A percentile compares a stretch with the other conserved stretches of the same genome.
Conservation (phyloP, 2,113 vertebrate species). For the Rhabdornis inornatus region DNA sequence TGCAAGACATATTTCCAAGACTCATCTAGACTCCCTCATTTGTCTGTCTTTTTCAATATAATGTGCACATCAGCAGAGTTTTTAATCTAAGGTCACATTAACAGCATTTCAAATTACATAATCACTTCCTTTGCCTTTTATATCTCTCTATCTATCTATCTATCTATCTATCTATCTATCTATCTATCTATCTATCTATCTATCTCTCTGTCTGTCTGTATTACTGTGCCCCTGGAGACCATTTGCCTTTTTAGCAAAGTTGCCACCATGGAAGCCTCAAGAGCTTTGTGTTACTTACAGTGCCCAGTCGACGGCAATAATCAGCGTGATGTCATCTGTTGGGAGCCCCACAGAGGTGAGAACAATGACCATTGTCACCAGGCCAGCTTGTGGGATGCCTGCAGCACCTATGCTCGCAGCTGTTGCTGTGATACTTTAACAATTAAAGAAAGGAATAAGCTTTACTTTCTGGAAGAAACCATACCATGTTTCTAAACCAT, state of each 20-base stretch:
- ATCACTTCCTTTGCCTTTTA: not conserved
- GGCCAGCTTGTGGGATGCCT: conserved; percentile 95
- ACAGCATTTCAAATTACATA: not conserved
- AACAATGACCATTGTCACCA: conserved; percentile 98
- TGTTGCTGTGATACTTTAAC: conserved; percentile 90
- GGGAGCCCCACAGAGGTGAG: conserved; percentile 95
- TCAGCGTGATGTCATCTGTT: conserved; percentile 95
- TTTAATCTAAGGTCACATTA: not conserved
- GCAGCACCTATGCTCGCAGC: conserved; percentile 97
- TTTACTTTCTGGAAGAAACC: not conserved
- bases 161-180: no score
- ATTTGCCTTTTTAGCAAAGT: not conserved
- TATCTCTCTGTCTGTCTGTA: not conserved
- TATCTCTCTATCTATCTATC: no score
- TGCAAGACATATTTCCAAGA: not conserved
- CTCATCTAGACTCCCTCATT: not conserved
- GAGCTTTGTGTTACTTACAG: conserved; percentile 81
- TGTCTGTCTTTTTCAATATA: not conserved
- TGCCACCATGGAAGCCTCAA: not conserved
- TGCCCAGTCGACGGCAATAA: conserved; percentile 96
- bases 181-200: no score
- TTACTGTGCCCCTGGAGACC: not conserved
- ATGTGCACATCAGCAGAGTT: not conserved
- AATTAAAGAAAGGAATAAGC: not conserved
- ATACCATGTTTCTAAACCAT: not conserved